Evolutionary conservation across 2,888 invertebrate species (phyloP).

Genomic region (Tuberolachnus salignus): DNA sequence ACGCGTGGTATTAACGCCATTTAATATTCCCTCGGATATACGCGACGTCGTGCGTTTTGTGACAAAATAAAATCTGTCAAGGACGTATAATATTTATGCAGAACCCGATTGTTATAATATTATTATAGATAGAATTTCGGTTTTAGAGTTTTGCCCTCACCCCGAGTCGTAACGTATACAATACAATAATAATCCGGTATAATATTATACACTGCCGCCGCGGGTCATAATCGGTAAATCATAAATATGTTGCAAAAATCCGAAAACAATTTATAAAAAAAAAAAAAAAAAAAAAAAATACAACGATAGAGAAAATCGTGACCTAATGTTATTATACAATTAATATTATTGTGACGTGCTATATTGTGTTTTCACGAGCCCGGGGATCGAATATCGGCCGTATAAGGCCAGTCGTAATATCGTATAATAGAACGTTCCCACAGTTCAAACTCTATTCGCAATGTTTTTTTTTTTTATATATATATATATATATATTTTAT

Average conservation of each 20-base stretch:
- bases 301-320: slow-evolving; percentile 34
- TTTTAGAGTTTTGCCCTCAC: slow-evolving; percentile 35
- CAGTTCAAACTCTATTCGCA: background rate
- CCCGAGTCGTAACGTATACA: no score
- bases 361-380: slow-evolving; percentile 23
- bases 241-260: slow-evolving; percentile 36
- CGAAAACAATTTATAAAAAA: slow-evolving; percentile 38
- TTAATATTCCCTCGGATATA: no score
- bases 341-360: slow-evolving; percentile 31
- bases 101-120: background rate
- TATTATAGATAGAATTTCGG: no score
- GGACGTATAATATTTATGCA: slow-evolving; percentile 23
- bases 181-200: no score
- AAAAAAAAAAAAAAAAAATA: background rate
- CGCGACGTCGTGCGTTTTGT: no score
- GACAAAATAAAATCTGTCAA: slow-evolving; percentile 10
- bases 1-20: no score
- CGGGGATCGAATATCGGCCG: slow-evolving; percentile 12
- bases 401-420: slow-evolving; percentile 5
- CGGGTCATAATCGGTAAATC: slow-evolving; percentile 9
- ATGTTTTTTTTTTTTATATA: background rate
- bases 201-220: background rate
- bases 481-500: no score
- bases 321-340: slow-evolving; percentile 29
- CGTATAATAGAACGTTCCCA: background rate